These are phyloP conservation scores for Pemphredon lugubris DNA, from an alignment of 2,888 invertebrate genomes.

Conservation along the genomic window DNA sequence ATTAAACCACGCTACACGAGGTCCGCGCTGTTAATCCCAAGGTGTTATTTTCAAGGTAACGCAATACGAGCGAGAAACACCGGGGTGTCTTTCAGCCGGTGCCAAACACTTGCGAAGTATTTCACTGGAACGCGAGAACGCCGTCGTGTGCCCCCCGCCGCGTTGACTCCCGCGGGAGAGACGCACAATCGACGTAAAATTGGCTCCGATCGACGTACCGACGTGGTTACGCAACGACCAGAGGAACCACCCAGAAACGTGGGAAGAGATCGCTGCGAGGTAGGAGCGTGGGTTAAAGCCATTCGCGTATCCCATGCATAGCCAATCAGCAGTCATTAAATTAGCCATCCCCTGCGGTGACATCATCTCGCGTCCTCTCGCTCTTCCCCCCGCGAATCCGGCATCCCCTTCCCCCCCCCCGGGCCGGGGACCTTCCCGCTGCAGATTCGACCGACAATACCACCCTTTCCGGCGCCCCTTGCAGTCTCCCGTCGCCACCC, in stretches of 20 bases:
- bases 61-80: too few relatives aligned
- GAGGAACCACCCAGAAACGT: conserved; percentile 28
- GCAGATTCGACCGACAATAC: conserved; percentile 51
- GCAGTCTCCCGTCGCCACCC: background rate
- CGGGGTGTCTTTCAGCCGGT: too few relatives aligned
- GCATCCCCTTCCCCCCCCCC: conserved; percentile 14
- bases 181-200: conserved; percentile 28
- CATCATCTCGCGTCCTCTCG: conserved; percentile 60
- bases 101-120: too few relatives aligned
- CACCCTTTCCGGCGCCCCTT: conserved; percentile 29
- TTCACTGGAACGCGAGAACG: too few relatives aligned
- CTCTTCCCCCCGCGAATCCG: conserved; percentile 7
- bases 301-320: conserved; percentile 65
- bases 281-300: conserved; percentile 40
- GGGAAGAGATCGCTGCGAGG: conserved; percentile 41
- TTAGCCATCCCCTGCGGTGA: conserved; percentile 73
- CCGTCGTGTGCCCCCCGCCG: background rate
- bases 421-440: conserved; percentile 7
- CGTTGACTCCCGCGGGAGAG: background rate
- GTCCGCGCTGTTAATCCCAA: too few relatives aligned
- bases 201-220: conserved; percentile 17
- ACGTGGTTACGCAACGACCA: conserved; percentile 4
- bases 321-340: conserved; percentile 77
- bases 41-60: too few relatives aligned
- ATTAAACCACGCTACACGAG: too few relatives aligned